Percentiles rank a stretch among this genome's conserved stretches.
These are phyloP conservation scores for Micromesistius poutassou DNA, from an alignment of 2,797 vertebrate species.

Conservation along the genomic window DNA sequence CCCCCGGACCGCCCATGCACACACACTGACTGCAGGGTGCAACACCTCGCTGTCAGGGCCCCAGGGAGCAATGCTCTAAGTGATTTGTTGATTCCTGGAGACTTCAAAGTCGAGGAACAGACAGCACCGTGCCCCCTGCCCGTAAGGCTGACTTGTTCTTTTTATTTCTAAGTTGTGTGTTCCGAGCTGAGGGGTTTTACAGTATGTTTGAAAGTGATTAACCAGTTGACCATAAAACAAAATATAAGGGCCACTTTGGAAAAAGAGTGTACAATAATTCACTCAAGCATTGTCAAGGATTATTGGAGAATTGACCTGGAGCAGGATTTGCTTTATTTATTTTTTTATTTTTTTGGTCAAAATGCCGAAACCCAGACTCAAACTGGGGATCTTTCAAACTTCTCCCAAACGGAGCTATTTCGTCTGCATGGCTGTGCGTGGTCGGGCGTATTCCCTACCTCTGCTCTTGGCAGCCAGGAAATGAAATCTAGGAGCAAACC, in stretches of 20 bases:
- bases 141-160: conserved; percentile 26
- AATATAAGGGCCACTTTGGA: background rate
- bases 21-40: conserved; percentile 30
- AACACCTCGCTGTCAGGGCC: conserved; percentile 47
- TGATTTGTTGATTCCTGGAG: conserved; percentile 47
- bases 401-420: conserved; percentile 48
- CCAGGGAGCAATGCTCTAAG: conserved; percentile 17
- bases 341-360: no score
- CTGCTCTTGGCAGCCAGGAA: background rate
- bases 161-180: conserved; percentile 12
- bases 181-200: background rate
- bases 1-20: conserved; percentile 34
- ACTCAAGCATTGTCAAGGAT: background rate
- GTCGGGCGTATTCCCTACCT: background rate
- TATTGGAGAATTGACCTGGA: no score
- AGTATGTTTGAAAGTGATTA: background rate
- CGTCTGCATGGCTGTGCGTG: conserved; percentile 6
- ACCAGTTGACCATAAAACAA: background rate
- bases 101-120: conserved; percentile 48
- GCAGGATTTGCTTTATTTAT: background rate
- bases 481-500: background rate
- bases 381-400: conserved; percentile 41
- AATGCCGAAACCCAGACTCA: conserved; percentile 32
- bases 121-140: conserved; percentile 12
- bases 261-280: background rate